A percentile compares a stretch with the other conserved stretches of the same genome.
Evolutionary conservation across 2,888 invertebrate species (phyloP).

Genomic region (Ashinkailepas kermadecensis): DNA sequence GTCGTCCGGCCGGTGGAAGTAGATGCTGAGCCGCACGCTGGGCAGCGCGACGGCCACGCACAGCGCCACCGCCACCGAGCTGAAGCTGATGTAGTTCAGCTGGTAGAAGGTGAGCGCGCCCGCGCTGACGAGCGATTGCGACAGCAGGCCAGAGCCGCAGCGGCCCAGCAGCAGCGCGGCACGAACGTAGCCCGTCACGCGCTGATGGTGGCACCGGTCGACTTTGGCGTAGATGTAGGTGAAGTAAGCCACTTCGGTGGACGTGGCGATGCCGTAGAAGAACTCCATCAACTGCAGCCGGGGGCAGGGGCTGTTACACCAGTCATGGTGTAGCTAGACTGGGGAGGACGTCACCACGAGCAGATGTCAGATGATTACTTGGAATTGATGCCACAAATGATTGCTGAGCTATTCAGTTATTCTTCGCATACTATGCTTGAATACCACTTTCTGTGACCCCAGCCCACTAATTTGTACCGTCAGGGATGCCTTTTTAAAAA

Average conservation of each 20-base stretch:
- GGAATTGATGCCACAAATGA: neutral
- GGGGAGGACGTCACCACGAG: too few species aligned
- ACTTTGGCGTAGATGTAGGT: conserved; percentile 92
- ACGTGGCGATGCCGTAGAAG: conserved; percentile 73
- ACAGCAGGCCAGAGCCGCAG: conserved; percentile 62
- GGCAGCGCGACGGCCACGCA: conserved; percentile 70
- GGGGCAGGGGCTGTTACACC: too few species aligned
- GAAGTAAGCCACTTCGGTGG: conserved; percentile 85
- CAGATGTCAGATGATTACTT: too few species aligned
- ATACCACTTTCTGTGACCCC: too few species aligned
- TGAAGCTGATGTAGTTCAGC: conserved; percentile 70
- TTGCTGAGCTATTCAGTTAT: neutral
- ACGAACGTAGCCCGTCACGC: conserved; percentile 76
- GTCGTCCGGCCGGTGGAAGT: conserved; percentile 56
- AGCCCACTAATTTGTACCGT: too few species aligned
- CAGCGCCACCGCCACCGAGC: conserved; percentile 62
- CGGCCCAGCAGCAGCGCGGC: conserved; percentile 72
- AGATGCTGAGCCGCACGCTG: conserved; percentile 61
- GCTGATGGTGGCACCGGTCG: conserved; percentile 60
- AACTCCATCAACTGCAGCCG: conserved; percentile 52
- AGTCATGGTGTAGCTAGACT: too few species aligned
- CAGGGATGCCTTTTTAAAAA: too few species aligned
- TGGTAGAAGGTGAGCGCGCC: conserved; percentile 37
- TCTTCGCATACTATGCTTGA: too few species aligned
- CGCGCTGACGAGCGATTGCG: conserved; percentile 51